Evolutionary conservation across 2,113 vertebrate species (phyloP), one percentile per base, ranked within the genome.

Genomic region (Chinchilla lanigera): DNA sequence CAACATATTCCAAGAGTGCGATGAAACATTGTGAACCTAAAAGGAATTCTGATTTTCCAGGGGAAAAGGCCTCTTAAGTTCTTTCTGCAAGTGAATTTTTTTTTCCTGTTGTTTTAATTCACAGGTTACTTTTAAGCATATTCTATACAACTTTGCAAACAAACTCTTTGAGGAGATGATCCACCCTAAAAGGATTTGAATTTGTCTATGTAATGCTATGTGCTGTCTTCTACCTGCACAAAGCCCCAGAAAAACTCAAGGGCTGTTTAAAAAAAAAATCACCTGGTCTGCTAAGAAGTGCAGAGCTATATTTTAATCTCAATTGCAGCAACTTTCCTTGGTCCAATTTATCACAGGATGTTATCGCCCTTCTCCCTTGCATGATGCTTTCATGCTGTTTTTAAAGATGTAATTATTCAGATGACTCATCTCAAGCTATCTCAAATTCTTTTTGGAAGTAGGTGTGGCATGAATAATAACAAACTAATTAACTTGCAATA

Each of bases 391-490:
- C 73, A n/a, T 95, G 80, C 56, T 86, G 77, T 78, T 94, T 97
- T 94, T 69, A 90, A 96, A 97, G 96, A 94, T 88, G 78, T 85
- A 91, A 94, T 96, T 94, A 97, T 95, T 97, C 88, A 38, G 94
- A 38, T 97, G 97, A 98, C 95, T 97, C 97, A 97, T 44, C 38
- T 85, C 77, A 95, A 97, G 82, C 88, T 89, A 94, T 86, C 95
- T 47, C 77, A 89, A 90, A 94, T 90, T 90, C 95, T 94, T 97
- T 97, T 96, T 96, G 86, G 88, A 97, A 96, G 92, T 94, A 78
- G 96, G 92, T 90, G 90, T 97, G 94, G 91, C 56, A 85, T 80
- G 95, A 96, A 96, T 96, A 97, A 96, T 77, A 97, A 90, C 63
- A 93, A 97, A 97, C 54, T 91, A 97, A 97, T 94, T 96, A 96